Conservation (phyloP, 2,113 vertebrate species). For the Melanostigma gelatinosum region DNA sequence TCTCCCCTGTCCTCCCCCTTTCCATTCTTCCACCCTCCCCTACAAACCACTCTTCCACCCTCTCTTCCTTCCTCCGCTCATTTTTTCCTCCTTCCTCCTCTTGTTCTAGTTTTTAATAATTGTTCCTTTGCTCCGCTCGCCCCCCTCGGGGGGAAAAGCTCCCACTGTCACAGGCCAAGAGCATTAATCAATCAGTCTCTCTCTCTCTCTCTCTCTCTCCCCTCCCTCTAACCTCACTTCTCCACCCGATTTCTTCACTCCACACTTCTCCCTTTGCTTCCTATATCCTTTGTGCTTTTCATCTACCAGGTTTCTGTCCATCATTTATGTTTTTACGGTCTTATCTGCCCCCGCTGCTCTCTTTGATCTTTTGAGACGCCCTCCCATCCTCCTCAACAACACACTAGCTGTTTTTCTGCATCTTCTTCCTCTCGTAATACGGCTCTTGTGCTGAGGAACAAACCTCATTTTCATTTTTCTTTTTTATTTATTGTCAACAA, state of each 20-base stretch:
- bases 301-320: constrained; percentile 40
- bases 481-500: not conserved
- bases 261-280: constrained; percentile 29
- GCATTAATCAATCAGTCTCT: constrained; percentile 74
- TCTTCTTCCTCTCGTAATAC: not conserved
- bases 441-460: constrained; percentile 1
- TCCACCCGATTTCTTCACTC: constrained; percentile 12
- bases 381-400: constrained; percentile 25
- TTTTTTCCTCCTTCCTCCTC: constrained; percentile 52
- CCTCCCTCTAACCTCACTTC: constrained; percentile 43
- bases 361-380: constrained; percentile 46
- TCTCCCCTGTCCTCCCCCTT: not conserved
- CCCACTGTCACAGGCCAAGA: constrained; percentile 71
- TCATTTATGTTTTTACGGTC: constrained; percentile 60
- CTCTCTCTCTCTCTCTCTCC: constrained; percentile 25
- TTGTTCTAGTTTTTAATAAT: constrained; percentile 79
- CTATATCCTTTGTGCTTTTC: constrained; percentile 28
- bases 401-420: not conserved
- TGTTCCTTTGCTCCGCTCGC: constrained; percentile 61
- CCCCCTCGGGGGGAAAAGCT: constrained; percentile 51
- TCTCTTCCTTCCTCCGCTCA: constrained; percentile 35
- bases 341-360: constrained; percentile 40
- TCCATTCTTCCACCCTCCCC: constrained; percentile 7
- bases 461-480: not conserved
- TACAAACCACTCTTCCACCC: constrained; percentile 13